phyloP scores from a whole-genome alignment of 2,113 vertebrate genomes.

The Oenanthe oenanthe region DNA sequence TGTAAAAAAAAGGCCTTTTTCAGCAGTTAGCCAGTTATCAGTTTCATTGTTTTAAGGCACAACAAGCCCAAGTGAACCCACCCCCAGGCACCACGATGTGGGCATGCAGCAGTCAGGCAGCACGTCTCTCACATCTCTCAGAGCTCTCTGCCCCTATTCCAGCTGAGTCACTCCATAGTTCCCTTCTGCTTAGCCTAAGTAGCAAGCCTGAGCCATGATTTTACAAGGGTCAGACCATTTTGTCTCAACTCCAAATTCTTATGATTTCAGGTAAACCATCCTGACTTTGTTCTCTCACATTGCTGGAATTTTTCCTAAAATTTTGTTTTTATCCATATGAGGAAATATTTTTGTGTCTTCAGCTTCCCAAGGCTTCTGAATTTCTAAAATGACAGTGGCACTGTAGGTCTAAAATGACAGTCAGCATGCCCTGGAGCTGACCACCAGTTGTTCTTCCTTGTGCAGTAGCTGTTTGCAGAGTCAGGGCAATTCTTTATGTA shows the following conservation, averaged over 20 bases:
- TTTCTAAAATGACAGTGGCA: neutral
- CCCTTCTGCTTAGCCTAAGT: neutral
- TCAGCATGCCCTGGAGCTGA: neutral
- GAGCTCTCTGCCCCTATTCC: neutral
- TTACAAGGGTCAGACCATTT: neutral
- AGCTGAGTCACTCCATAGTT: neutral
- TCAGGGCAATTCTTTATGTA: slow-evolving; percentile 54
- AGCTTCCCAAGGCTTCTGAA: neutral
- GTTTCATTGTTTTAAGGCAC: neutral
- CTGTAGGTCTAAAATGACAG: neutral
- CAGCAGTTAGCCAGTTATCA: neutral
- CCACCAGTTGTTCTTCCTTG: neutral
- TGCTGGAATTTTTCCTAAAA: neutral
- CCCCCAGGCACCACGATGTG: neutral
- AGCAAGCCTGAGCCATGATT: neutral
- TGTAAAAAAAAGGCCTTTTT: neutral
- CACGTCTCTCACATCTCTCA: neutral
- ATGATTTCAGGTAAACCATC: neutral
- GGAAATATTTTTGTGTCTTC: neutral
- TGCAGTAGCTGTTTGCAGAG: slow-evolving; percentile 43
- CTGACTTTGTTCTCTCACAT: neutral
- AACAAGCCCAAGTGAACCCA: neutral
- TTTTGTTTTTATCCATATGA: neutral
- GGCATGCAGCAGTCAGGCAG: fast-evolving
- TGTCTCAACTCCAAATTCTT: neutral